Evolutionary conservation across 2,113 vertebrate species (phyloP), one percentile per base, ranked within the genome.

Genomic region (Prionailurus viverrinus): DNA sequence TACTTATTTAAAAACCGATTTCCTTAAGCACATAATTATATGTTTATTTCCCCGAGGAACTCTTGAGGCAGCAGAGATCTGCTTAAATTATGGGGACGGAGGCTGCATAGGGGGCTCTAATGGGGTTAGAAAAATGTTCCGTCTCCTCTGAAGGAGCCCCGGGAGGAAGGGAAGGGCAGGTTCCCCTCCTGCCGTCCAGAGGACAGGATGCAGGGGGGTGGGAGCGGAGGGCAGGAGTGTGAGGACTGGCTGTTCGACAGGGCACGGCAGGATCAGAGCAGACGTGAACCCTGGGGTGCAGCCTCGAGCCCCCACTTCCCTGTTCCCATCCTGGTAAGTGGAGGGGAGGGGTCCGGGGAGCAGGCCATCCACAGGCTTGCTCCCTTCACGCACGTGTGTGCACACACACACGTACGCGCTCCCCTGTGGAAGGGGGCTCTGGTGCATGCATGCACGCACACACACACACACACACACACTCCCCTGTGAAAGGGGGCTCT

Each of bases 21-120:
- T 98, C 97, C 95, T 97, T 97, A 98, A 97, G 97, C 97, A 98
- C 96, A 91, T 97, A 98, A 98, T 97, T 97, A 97, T 83, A 96
- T 95, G 95, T 96, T 97, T 97, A 97, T 98, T 98, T 97, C 93
- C 97, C 96, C 7, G 82, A 96, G 97, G 97, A 97, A 95, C 97
- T 97, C 97, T 97, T 87, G 92, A 98, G 76, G 96, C 96, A 91
- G 94, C 95, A 94, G 94, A 96, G 98, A 95, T 89, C 94, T 85
- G 93, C 95, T 97, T 97, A 97, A 97, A 97, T 97, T 94, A 97
- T 86, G 84, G 96, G 91, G 93, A 95, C 81, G 78, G 84, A 96
- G 86, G 66, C 79, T 66, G 88, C 55, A 80, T 74, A 71, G 31
- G 61, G 89, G 92, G 94, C 83, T 93, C 91, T 97, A 95, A 95